Conservation (phyloP, 1,140 invertebrate genomes). For the Brachionus manjavacas region DNA sequence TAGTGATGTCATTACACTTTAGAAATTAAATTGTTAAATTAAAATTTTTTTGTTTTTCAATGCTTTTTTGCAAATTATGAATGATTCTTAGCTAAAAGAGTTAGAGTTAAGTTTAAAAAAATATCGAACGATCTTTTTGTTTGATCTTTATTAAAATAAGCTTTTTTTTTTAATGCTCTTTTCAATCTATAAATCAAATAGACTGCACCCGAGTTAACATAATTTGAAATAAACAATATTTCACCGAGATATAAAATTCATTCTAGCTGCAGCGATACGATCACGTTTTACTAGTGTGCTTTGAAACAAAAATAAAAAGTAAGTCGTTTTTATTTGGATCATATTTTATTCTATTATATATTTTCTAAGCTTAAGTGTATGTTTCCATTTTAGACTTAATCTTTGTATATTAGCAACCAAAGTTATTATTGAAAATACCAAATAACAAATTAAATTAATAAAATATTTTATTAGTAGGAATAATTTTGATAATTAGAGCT, state of each 20-base stretch:
- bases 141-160: neutral
- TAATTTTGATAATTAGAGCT: too few relatives aligned
- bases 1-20: neutral
- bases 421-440: neutral
- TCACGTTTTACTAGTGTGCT: neutral
- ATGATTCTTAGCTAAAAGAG: neutral
- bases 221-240: neutral
- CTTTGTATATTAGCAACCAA: neutral
- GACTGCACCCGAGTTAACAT: neutral
- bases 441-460: neutral
- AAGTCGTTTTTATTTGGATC: neutral
- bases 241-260: neutral
- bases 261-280: neutral
- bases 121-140: neutral
- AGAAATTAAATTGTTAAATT: neutral
- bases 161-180: neutral
- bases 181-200: neutral
- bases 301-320: neutral
- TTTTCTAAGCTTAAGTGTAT: neutral
- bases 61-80: neutral
- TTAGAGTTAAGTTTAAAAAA: neutral
- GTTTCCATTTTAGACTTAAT: neutral
- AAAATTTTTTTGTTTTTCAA: neutral
- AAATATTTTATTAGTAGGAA: neutral
- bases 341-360: neutral